Base-by-base conservation (phyloP, 2,113 vertebrate genomes). In the Hydropotes inermis region DNA sequence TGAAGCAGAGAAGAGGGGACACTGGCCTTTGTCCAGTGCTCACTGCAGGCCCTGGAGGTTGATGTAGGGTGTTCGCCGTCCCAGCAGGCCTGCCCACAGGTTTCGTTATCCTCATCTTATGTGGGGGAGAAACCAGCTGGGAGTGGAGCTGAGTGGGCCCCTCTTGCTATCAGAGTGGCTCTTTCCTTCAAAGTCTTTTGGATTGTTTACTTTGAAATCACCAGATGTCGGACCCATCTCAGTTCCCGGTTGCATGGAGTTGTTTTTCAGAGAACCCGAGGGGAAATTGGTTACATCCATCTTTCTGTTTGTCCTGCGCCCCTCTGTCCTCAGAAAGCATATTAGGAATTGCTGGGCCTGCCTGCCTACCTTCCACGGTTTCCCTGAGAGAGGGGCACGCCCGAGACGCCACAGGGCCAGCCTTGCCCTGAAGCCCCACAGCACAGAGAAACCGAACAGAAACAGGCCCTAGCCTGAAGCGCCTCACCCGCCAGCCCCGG, bases 401-500 rank as follows among this genome's bases (percentile, higher is more conserved):
- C 33, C 36, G 19, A 70, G 30, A 33, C 43, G 27, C 47, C 25
- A 6, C 33, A 39, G 39, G 11, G 28, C 60, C 58, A 39, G 70
- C 6, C 2, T 57, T 64, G 23, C 30, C 79, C 47, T 19, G 19
- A n/a, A 36, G 43, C 86, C n/a, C 17, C 39, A 12, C 30, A 43
- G 52, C 9, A 9, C 36, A 12, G 84, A 92, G 74, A 43, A 50
- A 14, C 6, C 57, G 23, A 4, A 7, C 6, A 33, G 82, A 87
- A 47, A n/a, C 0, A 1, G 43, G n/a, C 27, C 19, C 87, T 58
- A 30, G 47, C 25, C 7, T 6, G 30, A 23, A 76, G 30, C 39
- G 1, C 14, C 9, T 9, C 0, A 0, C 15, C 8, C 14, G 6
- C n/a, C 7, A 13, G 28, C 30, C 70, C 25, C 36, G 54, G 16